Conservation (phyloP, 1,140 invertebrate genomes). For the Anoplophora glabripennis region DNA sequence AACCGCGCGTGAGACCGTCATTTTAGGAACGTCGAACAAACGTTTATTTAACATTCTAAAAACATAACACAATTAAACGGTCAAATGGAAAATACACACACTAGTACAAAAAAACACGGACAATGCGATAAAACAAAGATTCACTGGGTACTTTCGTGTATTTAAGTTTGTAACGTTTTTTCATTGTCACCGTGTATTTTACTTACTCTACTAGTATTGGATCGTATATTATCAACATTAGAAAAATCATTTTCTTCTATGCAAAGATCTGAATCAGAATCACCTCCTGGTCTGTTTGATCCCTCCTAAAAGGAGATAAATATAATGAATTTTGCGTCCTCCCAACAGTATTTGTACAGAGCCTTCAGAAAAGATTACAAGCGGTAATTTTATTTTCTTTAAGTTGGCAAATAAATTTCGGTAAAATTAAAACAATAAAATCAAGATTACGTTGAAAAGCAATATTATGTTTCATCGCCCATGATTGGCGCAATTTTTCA, state of each 20-base stretch:
- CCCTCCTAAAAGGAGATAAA: conserved; percentile 56
- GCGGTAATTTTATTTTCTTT: no score
- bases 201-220: conserved; percentile 35
- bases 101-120: conserved; percentile 6
- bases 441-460: no score
- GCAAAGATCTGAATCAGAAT: conserved; percentile 85
- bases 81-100: background rate
- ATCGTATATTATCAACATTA: conserved; percentile 23
- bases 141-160: conserved; percentile 6
- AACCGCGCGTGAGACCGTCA: no score
- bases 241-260: conserved; percentile 64
- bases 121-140: no score
- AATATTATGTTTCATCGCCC: no score
- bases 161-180: conserved; percentile 5
- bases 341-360: conserved; percentile 15
- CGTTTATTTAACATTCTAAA: conserved; percentile 1
- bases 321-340: background rate
- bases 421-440: no score
- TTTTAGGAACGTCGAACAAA: background rate
- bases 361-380: background rate
- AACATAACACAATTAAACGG: conserved; percentile 8
- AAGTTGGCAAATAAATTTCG: no score
- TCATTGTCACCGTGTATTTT: background rate
- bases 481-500: no score
- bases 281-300: conserved; percentile 58